Conservation (phyloP, 2,113 vertebrate species). For the Tympanuchus pallidicinctus region DNA sequence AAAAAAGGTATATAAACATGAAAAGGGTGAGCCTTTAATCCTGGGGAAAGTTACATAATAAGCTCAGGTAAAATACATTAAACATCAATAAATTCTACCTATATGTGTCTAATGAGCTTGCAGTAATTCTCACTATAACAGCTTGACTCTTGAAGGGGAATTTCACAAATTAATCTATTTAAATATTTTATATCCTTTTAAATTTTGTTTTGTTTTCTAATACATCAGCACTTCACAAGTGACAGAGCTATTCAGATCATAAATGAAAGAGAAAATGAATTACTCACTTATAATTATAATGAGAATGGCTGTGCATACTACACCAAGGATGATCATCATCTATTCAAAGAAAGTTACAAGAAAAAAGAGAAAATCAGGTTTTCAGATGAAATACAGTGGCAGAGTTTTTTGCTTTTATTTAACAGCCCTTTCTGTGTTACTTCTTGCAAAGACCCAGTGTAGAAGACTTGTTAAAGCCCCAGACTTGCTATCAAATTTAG, state of each 20-base stretch:
- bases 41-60: not conserved
- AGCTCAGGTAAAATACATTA: not conserved
- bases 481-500: not conserved
- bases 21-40: not conserved
- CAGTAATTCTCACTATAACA: slow-evolving; percentile 21
- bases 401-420: not conserved
- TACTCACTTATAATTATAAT: slow-evolving; percentile 81
- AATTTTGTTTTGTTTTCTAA: not conserved
- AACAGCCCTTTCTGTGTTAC: not conserved
- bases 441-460: not conserved
- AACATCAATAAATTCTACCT: slow-evolving; percentile 14
- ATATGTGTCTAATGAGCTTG: not conserved
- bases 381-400: not conserved
- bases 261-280: slow-evolving; percentile 17
- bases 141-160: not conserved
- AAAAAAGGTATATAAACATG: not conserved
- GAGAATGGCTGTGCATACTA: slow-evolving; percentile 77
- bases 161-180: not conserved
- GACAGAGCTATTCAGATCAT: slow-evolving; percentile 6
- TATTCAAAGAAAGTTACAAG: slow-evolving; percentile 53
- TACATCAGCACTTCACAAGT: not conserved
- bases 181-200: not conserved
- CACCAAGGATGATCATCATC: slow-evolving; percentile 80
- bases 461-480: not conserved
- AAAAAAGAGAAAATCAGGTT: slow-evolving; percentile 38